Conservation (phyloP, 1,140 invertebrate species). For the Bombus affinis region DNA sequence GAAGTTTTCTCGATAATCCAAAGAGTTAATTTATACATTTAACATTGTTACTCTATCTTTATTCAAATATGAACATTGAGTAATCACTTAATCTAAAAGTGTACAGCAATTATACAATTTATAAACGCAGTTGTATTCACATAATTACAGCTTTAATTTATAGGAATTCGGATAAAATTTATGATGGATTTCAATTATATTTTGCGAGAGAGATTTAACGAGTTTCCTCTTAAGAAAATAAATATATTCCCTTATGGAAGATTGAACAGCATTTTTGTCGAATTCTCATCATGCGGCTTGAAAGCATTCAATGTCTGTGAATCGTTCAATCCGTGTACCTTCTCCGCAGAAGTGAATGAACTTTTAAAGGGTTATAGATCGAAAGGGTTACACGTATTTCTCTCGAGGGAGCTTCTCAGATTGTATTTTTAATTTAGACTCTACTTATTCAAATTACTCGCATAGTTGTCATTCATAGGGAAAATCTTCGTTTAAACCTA, state of each 20-base stretch:
- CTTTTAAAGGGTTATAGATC: conserved; percentile 5
- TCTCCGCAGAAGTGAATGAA: neutral
- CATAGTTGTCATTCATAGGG: neutral
- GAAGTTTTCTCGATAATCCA: no score
- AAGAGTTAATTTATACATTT: no score
- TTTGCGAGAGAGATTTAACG: neutral
- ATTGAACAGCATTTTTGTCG: neutral
- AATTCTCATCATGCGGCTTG: neutral
- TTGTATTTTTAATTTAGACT: neutral
- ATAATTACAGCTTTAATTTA: neutral
- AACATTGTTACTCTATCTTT: no score
- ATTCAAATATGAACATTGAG: no score
- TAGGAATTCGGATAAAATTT: neutral
- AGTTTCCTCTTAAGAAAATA: neutral
- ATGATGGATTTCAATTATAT: neutral
- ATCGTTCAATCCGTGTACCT: conserved; percentile 6
- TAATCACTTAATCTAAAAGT: no score
- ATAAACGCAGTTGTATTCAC: no score
- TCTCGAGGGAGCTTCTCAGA: neutral
- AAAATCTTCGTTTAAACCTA: no score
- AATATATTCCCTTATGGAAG: neutral
- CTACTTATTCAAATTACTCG: neutral
- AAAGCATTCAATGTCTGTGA: conserved; percentile 8
- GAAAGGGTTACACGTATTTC: conserved; percentile 9
- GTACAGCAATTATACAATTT: no score